These are phyloP conservation scores for cattle (Bos taurus) DNA, from an alignment of 2,113 vertebrate species.

Conservation along the genomic window DNA sequence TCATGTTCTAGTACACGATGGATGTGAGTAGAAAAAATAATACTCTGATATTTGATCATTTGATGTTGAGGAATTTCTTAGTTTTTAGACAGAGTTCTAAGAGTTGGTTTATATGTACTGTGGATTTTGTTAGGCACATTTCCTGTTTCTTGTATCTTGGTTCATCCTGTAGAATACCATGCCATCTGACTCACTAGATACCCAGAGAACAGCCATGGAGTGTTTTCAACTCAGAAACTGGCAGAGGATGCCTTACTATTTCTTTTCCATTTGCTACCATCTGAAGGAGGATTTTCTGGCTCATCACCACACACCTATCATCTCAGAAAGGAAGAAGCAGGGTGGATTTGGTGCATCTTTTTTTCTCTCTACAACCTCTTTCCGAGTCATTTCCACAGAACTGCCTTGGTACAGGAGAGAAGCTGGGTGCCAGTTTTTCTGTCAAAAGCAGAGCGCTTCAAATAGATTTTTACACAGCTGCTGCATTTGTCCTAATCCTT, in stretches of 20 bases:
- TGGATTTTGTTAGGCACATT: background rate
- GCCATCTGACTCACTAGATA: background rate
- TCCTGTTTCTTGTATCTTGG: background rate
- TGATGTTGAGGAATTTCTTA: background rate
- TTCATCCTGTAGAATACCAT: background rate
- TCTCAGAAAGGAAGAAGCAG: background rate
- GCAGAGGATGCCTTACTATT: background rate
- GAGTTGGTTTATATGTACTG: background rate
- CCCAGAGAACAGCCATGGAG: background rate
- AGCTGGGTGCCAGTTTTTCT: background rate
- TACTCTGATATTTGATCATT: background rate
- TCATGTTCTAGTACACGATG: background rate
- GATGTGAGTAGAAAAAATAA: background rate
- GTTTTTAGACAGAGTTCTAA: background rate
- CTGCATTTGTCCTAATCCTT: background rate
- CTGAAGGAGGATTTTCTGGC: constrained; percentile 26
- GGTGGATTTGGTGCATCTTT: background rate
- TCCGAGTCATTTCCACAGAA: background rate
- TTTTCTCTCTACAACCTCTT: background rate
- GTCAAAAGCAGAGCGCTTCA: background rate
- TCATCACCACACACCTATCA: background rate
- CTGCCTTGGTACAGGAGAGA: background rate
- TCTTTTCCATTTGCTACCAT: background rate
- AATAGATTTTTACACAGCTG: background rate
- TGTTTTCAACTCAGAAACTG: background rate